A percentile compares a stretch with the other conserved stretches of the same genome.
These are phyloP conservation scores for Chorisops tibialis DNA, from an alignment of 2,888 invertebrate species.

Conservation along the genomic window DNA sequence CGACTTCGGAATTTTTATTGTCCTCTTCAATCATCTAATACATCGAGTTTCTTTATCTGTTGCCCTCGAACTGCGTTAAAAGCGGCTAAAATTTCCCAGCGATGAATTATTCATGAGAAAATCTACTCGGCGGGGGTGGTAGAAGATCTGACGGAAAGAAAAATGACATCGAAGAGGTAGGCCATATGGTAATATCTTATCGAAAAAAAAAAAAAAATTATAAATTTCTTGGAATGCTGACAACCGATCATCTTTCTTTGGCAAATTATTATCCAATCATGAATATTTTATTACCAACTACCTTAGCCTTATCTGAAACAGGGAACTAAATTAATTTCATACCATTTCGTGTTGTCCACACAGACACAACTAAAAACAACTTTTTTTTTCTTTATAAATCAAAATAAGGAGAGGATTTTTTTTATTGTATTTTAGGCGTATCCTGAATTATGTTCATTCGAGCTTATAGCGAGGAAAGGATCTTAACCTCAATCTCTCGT, in stretches of 20 bases:
- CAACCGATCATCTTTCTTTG: conserved; percentile 12
- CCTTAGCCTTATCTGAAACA: not conserved
- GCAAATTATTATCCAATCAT: conserved; percentile 18
- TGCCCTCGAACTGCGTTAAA: not conserved
- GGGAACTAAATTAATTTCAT: not conserved
- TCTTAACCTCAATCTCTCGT: no score
- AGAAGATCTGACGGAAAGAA: no score
- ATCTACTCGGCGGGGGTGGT: no score
- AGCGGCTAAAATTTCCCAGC: conserved; percentile 3
- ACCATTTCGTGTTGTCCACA: no score
- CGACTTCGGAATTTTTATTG: conserved; percentile 1
- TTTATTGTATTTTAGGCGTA: no score
- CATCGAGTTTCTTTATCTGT: not conserved
- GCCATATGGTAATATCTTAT: not conserved
- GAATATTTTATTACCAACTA: conserved; percentile 14
- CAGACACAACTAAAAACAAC: no score
- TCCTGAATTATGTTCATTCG: no score
- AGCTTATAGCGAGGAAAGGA: no score
- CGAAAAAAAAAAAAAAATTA: conserved; percentile 6
- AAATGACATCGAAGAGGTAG: no score
- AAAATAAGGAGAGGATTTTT: no score
- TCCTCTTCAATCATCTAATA: not conserved
- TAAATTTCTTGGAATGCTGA: not conserved
- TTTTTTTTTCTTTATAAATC: no score
- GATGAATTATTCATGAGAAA: conserved; percentile 18